Base-by-base conservation (phyloP, 2,888 invertebrate species). In the Andrena minutula region DNA sequence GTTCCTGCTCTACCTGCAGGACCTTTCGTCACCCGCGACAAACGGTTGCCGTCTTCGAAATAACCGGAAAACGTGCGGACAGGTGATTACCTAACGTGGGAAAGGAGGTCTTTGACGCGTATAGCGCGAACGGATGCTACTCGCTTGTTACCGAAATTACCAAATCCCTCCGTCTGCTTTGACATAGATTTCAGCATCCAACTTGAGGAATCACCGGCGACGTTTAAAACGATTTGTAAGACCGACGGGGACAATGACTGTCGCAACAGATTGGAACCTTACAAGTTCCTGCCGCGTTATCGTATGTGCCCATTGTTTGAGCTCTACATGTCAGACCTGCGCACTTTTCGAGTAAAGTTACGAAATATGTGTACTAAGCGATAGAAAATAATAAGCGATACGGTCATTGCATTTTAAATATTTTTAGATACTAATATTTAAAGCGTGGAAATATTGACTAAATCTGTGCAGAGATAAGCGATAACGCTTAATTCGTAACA, bases 101-200 rank as follows among this genome's bases (percentile, higher is more conserved):
- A 56, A 23, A 10, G 56, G 51, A 51, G 51, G 47, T 30, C 10
- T 47, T 10, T 41, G 41, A 41, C 41, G 41, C 26, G 20, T 32
- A 8, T 23, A 41, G 26, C 35, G 8, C n/a, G 30, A 70, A 66
- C 41, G 41, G 58, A 58, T 70, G 30, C 12, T 65, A 60, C 58
- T 66, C 23, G 64, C 28, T 32, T 30, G 51, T 73, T 60, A 64
- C 23, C 8, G 60, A 70, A 77, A 72, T 72, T 71, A 64, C 51
- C 49, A 63, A 75, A 69, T 69, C 66, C 53, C 63, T 64, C 23
- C 35, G 20, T 2, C 63, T 58, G 60, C 58, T 73, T 72, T 75
- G 78, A 79, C 82, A 79, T 75, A 75, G 79, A 83, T 84, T 77
- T 81, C 70, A 41, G 80, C 72, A 75, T 78, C 65, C 28, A 53